Conservation (phyloP, 2,797 vertebrate species). For the Melanogrammus aeglefinus region DNA sequence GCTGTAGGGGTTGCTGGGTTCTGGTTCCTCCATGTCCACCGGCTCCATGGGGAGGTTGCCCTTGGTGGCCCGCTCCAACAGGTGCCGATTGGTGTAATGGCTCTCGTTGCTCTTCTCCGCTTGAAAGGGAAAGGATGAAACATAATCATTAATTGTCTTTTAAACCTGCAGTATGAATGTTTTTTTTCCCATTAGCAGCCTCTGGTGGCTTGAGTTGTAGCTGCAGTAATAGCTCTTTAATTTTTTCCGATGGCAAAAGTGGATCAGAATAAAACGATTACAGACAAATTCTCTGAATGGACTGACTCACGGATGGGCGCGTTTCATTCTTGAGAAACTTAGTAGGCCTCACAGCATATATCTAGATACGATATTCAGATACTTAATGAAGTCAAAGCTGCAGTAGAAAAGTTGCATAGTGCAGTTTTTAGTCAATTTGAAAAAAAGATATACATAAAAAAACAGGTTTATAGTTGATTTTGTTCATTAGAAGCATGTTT, state of each 20-base stretch:
- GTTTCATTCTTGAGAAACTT: neutral
- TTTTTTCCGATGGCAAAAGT: neutral
- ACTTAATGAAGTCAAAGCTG: neutral
- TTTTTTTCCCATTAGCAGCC: neutral
- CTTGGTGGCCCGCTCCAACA: constrained; percentile 84
- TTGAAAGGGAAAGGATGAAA: constrained; percentile 38
- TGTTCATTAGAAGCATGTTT: neutral
- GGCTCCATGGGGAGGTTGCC: constrained; percentile 88
- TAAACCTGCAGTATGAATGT: neutral
- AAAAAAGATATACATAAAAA: neutral
- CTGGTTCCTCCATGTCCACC: constrained; percentile 76
- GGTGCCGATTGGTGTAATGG: constrained; percentile 88
- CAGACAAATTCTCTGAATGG: neutral
- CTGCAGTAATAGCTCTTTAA: neutral
- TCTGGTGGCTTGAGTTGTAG: neutral
- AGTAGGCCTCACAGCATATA: neutral
- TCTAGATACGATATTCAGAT: neutral
- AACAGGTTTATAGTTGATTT: neutral
- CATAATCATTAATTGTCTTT: neutral
- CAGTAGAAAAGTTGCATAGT: neutral
- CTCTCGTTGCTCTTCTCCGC: constrained; percentile 91
- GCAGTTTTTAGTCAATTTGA: neutral
- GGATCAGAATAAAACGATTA: neutral
- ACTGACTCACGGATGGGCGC: neutral
- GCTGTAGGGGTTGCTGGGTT: constrained; percentile 84